A percentile compares a stretch with the other conserved stretches of the same genome.
Evolutionary conservation across 2,888 invertebrate genomes (phyloP).

Genomic region (Halictus ligatus): DNA sequence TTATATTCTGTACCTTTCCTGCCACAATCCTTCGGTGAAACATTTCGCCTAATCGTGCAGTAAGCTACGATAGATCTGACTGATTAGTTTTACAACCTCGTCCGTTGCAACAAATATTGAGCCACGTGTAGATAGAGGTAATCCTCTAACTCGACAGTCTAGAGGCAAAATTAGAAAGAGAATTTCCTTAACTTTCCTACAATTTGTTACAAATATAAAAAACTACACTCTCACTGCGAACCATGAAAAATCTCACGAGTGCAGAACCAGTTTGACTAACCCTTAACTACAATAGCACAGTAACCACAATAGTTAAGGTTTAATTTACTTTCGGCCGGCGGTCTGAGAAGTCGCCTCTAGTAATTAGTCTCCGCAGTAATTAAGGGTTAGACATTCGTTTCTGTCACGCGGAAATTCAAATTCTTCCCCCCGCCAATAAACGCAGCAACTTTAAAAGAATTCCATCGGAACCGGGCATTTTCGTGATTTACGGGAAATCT

Average conservation of each 20-base stretch:
- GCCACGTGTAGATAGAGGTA: not conserved
- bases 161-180: not conserved
- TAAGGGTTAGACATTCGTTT: not conserved
- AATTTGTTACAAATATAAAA: not conserved
- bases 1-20: not conserved
- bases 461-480: not conserved
- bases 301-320: not conserved
- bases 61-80: not conserved
- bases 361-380: not conserved
- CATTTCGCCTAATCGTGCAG: not conserved
- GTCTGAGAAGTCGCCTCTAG: too few species aligned
- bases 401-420: not conserved
- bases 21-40: not conserved
- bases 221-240: not conserved
- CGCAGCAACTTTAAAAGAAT: not conserved
- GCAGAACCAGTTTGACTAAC: too few species aligned
- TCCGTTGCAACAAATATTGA: not conserved
- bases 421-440: not conserved
- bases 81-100: not conserved
- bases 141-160: not conserved
- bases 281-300: too few species aligned
- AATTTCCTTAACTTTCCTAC: too few species aligned
- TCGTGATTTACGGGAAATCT: not conserved
- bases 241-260: not conserved
- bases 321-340: not conserved